Base-by-base conservation (phyloP, 2,113 vertebrate species). In the Austrofundulus limnaeus region DNA sequence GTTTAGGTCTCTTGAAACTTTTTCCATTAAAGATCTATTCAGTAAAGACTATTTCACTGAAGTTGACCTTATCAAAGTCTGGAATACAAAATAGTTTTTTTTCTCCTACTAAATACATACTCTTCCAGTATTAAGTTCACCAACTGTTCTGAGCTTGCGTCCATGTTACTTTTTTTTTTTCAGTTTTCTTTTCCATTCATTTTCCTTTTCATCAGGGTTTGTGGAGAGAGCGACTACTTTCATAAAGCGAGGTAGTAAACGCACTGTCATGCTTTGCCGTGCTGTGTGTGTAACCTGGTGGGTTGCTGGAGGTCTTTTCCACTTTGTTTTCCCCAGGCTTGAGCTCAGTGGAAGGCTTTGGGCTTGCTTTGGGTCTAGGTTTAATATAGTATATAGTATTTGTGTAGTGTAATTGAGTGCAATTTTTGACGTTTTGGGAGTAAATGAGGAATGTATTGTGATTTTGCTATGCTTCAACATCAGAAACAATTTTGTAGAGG, bases 231-330 rank as follows among this genome's bases (percentile, higher is more conserved):
- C 92, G 75, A 65, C 94, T 84, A 88, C 94, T 95, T 93, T 94
- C 91, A 92, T 94, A 92, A 94, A 94, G 89, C 93, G 90, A 96
- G 95, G 94, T 96, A 95, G 93, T 94, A 92, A 85, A 92, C 86
- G 84, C 83, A 81, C 17, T 77, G 82, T 77, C 91, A 86, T 55
- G 85, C 80, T 89, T 82, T 89, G 87, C 75, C 83, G 75, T 79
- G 90, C 91, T 92, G 82, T 92, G 70, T 90, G 87, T 89, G 70
- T 86, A 78, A 87, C 61, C 73, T 60, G 41, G 61, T 47, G 0
- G 68, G 77, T 71, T 41, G 28, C 74, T 72, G 70, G 65, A 17
- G 67, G 62, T 55, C 70, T 39, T 34, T 25, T 16, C 23, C 55
- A 52, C 61, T 47, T 39, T 61, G 46, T 65, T 56, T 51, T 34